These are phyloP conservation scores for Drosophila trapezifrons DNA, from an alignment of 1,140 invertebrate genomes.

Conservation along the genomic window DNA sequence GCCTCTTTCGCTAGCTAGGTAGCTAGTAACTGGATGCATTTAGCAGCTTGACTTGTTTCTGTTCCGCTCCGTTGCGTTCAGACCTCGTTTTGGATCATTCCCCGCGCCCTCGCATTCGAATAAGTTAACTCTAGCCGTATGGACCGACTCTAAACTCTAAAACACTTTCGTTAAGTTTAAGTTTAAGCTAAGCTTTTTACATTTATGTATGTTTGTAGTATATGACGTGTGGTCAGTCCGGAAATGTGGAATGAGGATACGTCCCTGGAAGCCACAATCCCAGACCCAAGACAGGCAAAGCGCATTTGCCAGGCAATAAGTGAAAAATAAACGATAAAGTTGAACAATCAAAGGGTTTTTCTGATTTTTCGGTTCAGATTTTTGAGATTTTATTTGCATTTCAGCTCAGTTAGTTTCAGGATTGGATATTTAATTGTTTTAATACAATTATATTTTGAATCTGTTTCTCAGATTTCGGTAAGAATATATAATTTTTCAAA, in stretches of 20 bases:
- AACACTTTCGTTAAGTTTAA: constrained; percentile 54
- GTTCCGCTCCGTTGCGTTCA: constrained; percentile 22
- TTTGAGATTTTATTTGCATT: background rate
- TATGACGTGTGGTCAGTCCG: constrained; percentile 26
- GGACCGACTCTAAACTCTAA: constrained; percentile 28
- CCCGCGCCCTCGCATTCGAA: constrained; percentile 45
- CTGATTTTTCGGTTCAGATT: no score
- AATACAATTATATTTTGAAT: no score
- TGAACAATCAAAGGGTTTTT: constrained; percentile 7
- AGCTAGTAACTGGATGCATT: constrained; percentile 38
- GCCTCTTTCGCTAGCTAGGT: constrained; percentile 9
- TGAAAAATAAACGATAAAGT: constrained; percentile 38
- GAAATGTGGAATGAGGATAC: background rate
- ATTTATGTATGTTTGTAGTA: constrained; percentile 41
- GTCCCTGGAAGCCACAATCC: constrained; percentile 9
- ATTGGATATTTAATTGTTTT: no score
- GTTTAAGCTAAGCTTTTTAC: constrained; percentile 74
- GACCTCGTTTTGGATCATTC: constrained; percentile 41
- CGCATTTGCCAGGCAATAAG: constrained; percentile 38
- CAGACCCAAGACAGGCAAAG: constrained; percentile 25
- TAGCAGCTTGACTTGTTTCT: constrained; percentile 42
- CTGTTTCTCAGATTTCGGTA: no score
- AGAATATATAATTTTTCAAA: no score
- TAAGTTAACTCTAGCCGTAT: constrained; percentile 39
- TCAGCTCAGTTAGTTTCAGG: no score